Evolutionary conservation across 1,140 invertebrate genomes (phyloP).

Genomic region (Hyphantria cunea): DNA sequence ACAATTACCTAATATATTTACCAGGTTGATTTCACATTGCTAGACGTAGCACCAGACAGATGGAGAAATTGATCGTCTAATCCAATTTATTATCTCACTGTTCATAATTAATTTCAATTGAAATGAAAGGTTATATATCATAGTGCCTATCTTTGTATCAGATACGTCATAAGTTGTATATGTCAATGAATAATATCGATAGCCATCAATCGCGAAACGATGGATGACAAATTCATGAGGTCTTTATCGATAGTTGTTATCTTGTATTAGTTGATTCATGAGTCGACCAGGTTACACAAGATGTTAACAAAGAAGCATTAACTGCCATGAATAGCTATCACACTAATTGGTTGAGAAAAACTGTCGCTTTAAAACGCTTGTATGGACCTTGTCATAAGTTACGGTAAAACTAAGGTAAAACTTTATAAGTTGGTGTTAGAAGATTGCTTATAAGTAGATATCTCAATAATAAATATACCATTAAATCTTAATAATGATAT

Average conservation of each 20-base stretch:
- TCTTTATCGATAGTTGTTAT: conserved; percentile 25
- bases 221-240: conserved; percentile 37
- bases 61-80: no score
- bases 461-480: no score
- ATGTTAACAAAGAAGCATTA: conserved; percentile 9
- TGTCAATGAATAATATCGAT: conserved; percentile 21
- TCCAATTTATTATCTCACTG: conserved; percentile 6
- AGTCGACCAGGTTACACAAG: conserved; percentile 30
- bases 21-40: background rate
- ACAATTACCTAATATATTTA: background rate
- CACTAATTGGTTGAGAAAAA: background rate
- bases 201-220: conserved; percentile 26
- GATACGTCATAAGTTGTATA: conserved; percentile 14
- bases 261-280: conserved; percentile 21
- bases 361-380: no score
- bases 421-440: no score
- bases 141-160: conserved; percentile 3
- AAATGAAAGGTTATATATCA: conserved; percentile 30
- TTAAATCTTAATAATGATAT: no score
- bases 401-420: background rate
- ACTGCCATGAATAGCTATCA: background rate
- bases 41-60: no score
- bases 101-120: conserved; percentile 18
- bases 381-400: background rate
- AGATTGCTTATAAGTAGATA: no score